phyloP scores from a whole-genome alignment of 2,888 invertebrate species.

The Oscheius sp. region DNA sequence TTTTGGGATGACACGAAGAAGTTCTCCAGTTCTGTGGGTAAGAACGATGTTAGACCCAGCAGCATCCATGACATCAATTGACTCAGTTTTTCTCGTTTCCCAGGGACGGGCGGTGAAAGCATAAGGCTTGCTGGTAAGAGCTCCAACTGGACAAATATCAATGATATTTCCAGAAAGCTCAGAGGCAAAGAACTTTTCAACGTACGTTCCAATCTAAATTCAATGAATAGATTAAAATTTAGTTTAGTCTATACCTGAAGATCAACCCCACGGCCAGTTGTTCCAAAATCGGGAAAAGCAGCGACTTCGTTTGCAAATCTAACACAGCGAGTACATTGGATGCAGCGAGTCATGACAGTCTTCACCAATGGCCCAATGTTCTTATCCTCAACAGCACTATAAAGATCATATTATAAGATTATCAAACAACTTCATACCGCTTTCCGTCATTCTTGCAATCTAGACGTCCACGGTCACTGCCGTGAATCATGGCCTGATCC shows the following conservation, averaged over 20 bases:
- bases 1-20: constrained; percentile 90
- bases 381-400: constrained; percentile 96
- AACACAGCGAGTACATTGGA: constrained; percentile 85
- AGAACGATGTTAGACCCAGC: constrained; percentile 96
- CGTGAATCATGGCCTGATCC: constrained; percentile 99
- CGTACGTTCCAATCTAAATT: constrained; percentile 88
- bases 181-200: constrained; percentile 95
- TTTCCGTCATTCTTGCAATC: constrained; percentile 67
- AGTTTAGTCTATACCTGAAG: constrained; percentile 88
- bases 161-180: constrained; percentile 98
- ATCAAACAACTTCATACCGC: constrained; percentile 32
- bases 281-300: constrained; percentile 92
- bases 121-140: constrained; percentile 96
- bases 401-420: background rate
- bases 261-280: constrained; percentile 81
- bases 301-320: constrained; percentile 96
- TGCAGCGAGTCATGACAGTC: constrained; percentile 98
- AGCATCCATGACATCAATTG: constrained; percentile 95
- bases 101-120: constrained; percentile 92
- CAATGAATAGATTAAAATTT: background rate
- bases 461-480: constrained; percentile 79
- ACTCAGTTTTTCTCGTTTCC: constrained; percentile 92
- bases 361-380: constrained; percentile 97
- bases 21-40: constrained; percentile 92
- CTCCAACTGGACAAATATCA: constrained; percentile 97